Percentiles rank a stretch among this genome's conserved stretches.
Evolutionary conservation across 2,797 vertebrate species (phyloP).

Genomic region (Chlorospingus flavigularis): DNA sequence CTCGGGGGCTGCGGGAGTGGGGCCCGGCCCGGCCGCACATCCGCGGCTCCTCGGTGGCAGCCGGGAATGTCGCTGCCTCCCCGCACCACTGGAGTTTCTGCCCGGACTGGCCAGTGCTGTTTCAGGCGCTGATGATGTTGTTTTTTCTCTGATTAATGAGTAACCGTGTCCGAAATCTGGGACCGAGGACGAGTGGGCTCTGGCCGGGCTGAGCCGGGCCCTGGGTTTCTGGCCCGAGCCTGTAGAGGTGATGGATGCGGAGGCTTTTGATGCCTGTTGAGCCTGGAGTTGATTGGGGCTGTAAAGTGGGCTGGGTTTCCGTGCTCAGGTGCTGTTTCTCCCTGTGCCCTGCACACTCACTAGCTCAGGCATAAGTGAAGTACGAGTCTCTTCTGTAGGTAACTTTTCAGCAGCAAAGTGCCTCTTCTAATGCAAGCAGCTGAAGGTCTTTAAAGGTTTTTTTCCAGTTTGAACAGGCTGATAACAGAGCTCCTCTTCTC

Average conservation of each 20-base stretch:
- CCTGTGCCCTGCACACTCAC: fast-evolving
- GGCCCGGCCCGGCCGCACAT: not conserved
- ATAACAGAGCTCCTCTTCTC: not conserved
- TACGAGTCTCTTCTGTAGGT: fast-evolving
- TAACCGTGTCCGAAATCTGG: not conserved
- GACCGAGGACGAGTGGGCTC: not conserved
- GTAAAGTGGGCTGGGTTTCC: not conserved
- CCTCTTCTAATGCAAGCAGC: fast-evolving
- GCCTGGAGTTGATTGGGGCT: not conserved
- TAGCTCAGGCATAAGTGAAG: not conserved
- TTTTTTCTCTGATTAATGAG: not conserved
- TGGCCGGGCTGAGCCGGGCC: not conserved
- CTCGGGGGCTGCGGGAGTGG: not conserved
- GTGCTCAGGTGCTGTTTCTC: fast-evolving
- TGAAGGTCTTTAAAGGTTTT: not conserved
- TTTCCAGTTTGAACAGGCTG: not conserved
- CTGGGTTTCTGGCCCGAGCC: not conserved
- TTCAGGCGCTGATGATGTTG: not conserved
- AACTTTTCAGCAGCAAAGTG: not conserved
- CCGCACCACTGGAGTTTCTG: not conserved
- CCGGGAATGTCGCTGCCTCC: not conserved
- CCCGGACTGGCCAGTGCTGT: not conserved
- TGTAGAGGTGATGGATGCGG: too few relatives aligned
- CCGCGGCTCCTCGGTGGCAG: fast-evolving
- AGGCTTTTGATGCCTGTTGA: not conserved